Evolutionary conservation across 2,113 vertebrate species (phyloP).

Genomic region (Gopherus flavomarginatus): DNA sequence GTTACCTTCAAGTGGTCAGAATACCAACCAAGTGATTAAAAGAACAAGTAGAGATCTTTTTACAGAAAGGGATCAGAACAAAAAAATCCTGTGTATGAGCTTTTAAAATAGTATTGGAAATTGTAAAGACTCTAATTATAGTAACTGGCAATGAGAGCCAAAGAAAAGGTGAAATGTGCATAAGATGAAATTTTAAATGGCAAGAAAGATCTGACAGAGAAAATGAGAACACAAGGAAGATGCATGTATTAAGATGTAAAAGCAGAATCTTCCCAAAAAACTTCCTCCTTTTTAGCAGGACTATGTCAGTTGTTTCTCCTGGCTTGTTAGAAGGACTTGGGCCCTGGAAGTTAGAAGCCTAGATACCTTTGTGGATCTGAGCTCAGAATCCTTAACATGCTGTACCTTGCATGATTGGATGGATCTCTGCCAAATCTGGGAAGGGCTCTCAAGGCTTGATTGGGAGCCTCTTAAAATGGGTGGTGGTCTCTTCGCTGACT

Average conservation of each 20-base stretch:
- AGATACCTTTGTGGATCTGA: background rate
- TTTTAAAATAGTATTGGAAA: slow-evolving; percentile 11
- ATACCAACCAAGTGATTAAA: background rate
- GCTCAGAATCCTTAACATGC: background rate
- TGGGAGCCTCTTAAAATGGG: background rate
- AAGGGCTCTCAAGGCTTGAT: background rate
- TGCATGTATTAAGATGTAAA: slow-evolving; percentile 8
- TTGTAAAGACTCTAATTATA: slow-evolving; percentile 54
- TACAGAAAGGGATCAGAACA: background rate
- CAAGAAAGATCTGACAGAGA: slow-evolving; percentile 23
- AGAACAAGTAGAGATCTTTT: background rate
- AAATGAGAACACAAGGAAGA: slow-evolving; percentile 33
- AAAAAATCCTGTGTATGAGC: background rate
- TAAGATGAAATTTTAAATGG: slow-evolving; percentile 56
- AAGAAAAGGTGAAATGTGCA: slow-evolving; percentile 39
- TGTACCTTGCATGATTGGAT: background rate
- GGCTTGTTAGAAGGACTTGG: background rate
- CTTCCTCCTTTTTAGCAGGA: background rate
- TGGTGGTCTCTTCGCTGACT: background rate
- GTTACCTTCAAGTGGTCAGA: background rate
- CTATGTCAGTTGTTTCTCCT: background rate
- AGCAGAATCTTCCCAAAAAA: background rate
- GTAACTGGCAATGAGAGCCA: slow-evolving; percentile 17
- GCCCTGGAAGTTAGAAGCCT: background rate
- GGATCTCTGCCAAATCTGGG: background rate